These are phyloP conservation scores for Coptotermes formosanus DNA, from an alignment of 1,140 invertebrate species.

Conservation along the genomic window DNA sequence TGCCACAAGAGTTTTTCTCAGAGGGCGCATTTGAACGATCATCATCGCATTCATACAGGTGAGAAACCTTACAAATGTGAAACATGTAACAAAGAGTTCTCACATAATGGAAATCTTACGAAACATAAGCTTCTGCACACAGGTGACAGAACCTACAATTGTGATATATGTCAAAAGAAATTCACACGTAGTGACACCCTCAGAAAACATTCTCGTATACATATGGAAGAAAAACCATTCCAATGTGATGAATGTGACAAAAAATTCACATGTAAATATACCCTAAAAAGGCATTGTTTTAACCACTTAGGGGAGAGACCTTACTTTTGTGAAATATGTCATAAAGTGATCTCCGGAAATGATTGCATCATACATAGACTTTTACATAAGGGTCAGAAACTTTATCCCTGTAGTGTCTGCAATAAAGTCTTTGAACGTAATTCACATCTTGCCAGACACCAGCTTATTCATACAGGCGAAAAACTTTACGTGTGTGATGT, in stretches of 20 bases:
- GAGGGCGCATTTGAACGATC: background rate
- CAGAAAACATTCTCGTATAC: background rate
- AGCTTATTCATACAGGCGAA: background rate
- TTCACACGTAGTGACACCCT: background rate
- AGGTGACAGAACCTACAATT: background rate
- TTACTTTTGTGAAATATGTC: background rate
- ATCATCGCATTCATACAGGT: constrained; percentile 4
- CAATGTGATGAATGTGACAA: constrained; percentile 7
- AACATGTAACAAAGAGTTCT: background rate
- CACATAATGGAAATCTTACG: background rate
- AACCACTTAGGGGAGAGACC: background rate
- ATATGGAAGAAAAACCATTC: constrained; percentile 8
- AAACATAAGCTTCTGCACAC: background rate
- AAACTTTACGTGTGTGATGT: background rate
- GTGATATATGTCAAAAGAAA: constrained; percentile 1
- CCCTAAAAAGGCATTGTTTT: background rate
- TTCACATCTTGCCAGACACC: background rate
- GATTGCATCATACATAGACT: background rate
- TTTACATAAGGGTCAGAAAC: background rate
- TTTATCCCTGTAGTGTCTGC: background rate
- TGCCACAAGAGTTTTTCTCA: background rate
- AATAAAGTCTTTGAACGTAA: background rate
- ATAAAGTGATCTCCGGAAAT: background rate
- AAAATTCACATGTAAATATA: background rate
- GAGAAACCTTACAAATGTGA: constrained; percentile 10